Evolutionary conservation across 30 jellyfish, hydroid and myxozoan genomes (phyloP).

Genomic region (Mastigias papua): DNA sequence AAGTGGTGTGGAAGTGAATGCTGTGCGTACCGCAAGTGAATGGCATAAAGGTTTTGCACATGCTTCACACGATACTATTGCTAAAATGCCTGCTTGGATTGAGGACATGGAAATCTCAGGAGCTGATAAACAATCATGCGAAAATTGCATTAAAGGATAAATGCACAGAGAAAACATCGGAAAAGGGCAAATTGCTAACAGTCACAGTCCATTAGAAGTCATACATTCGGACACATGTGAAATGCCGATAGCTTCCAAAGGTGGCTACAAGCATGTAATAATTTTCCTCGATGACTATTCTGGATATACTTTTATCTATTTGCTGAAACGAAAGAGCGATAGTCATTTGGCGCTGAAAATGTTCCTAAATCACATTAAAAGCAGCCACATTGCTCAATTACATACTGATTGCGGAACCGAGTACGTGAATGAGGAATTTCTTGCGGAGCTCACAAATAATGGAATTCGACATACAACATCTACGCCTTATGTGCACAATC

Average conservation of each 20-base stretch:
- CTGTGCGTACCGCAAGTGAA: constrained; percentile 6
- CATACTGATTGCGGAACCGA: background rate
- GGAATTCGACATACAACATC: background rate
- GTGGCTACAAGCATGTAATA: background rate
- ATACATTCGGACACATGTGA: background rate
- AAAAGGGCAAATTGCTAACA: background rate
- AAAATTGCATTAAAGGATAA: background rate
- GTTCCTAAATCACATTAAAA: background rate
- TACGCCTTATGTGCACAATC: background rate
- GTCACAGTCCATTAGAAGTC: background rate
- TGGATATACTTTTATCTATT: background rate
- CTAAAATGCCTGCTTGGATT: background rate
- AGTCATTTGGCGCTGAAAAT: background rate
- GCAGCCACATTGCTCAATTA: background rate
- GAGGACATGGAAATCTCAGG: background rate
- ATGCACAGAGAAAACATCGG: background rate
- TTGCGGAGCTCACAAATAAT: background rate
- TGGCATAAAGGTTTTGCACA: background rate
- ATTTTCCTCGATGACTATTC: background rate
- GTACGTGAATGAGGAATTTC: background rate
- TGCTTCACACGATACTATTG: background rate
- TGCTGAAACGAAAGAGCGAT: background rate
- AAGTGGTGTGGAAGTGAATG: background rate
- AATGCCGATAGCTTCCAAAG: background rate
- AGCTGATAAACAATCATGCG: background rate